phyloP scores from a whole-genome alignment of 2,113 vertebrate genomes.

The Rattus rattus region DNA sequence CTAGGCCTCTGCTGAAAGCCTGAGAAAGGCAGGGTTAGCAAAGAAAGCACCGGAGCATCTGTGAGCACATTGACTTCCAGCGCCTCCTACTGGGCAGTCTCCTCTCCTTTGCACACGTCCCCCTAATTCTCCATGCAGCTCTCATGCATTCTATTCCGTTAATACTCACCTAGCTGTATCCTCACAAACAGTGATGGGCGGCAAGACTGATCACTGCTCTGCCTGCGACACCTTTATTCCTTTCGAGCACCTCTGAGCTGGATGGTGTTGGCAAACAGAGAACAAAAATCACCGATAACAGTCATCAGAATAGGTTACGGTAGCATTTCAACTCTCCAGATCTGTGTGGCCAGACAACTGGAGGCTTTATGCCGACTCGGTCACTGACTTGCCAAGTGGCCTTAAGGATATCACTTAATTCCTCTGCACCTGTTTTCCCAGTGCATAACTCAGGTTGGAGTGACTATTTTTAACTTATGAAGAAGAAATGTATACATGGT shows the following conservation, averaged over 20 bases:
- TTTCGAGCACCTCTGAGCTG: background rate
- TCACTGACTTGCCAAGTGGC: background rate
- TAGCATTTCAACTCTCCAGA: background rate
- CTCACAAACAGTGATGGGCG: background rate
- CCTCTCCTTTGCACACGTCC: background rate
- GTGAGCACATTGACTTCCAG: background rate
- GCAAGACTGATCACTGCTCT: background rate
- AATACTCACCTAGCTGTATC: background rate
- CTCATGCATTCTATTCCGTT: background rate
- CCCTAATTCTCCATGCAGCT: background rate
- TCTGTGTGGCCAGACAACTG: background rate
- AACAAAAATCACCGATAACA: background rate
- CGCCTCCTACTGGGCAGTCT: no score
- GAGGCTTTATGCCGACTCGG: background rate
- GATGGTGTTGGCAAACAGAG: conserved; percentile 19
- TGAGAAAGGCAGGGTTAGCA: background rate
- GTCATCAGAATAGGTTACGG: background rate
- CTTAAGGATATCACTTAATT: background rate
- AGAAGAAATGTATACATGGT: background rate
- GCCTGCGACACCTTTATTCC: background rate
- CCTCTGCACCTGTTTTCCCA: background rate
- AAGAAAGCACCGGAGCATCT: background rate
- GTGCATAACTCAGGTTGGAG: background rate
- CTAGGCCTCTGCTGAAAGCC: background rate
- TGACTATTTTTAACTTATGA: background rate